Evolutionary conservation across 1,140 invertebrate genomes (phyloP), one percentile per base, ranked within the genome.

Genomic region (Hydropsyche tenuis): DNA sequence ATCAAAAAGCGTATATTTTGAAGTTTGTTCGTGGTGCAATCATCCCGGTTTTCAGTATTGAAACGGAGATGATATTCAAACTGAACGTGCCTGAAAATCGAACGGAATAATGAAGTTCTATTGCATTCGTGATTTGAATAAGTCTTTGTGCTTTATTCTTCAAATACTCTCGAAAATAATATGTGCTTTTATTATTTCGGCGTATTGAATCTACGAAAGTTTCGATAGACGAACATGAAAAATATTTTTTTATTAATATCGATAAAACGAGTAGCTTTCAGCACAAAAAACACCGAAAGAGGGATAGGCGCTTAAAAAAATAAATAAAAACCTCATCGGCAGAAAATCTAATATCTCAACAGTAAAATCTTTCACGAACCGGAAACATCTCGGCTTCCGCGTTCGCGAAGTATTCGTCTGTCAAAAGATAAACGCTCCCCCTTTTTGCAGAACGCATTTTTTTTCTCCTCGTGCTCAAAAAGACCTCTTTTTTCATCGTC

Each of bases 401-500:
- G 2, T 14, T n/a, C 22, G n/a, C 30, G n/a, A 25, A 25, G 56
- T 27, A 25, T 60, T 14, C 56, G 56, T 60, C 56, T 60, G 56
- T 60, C 56, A 60, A 60, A 60, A 60, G 56, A 18, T 60, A 60
- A 60, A 60, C 56, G 56, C 14, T 60, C 20, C 30, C 14, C 22
- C 25, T 60, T 60, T 60, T 20, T 60, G 56, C 12, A 60, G 23
- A 25, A n/a, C n/a, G 56, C 25, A 60, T 60, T 60, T 60, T 53
- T 53, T 60, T 23, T n/a, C 9, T 9, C 3, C 9, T 37, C 30
- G 30, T n/a, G n/a, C n/a, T n/a, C n/a, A n/a, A n/a, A 37, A 25
- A 23, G 56, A 60, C 12, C n/a, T 60, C 56, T 60, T 60, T n/a
- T 37, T 60, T 25, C 23, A 60, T 60, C 56, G 56, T 60, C 56